A percentile compares a stretch with the other conserved stretches of the same genome.
These are phyloP conservation scores for Podarcis cretensis DNA, from an alignment of 2,113 vertebrate species.

Conservation along the genomic window DNA sequence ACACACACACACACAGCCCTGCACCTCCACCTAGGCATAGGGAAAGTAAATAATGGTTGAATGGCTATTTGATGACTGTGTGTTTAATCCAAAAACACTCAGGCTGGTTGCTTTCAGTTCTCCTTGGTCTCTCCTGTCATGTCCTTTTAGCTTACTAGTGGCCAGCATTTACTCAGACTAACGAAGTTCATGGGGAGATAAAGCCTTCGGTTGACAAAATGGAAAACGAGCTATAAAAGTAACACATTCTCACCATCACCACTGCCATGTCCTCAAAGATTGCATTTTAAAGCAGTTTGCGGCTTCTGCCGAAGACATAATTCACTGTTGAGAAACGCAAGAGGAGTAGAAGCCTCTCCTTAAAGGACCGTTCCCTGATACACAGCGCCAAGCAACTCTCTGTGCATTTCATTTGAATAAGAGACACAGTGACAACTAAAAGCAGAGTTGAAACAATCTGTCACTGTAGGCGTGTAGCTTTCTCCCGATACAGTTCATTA, in stretches of 20 bases:
- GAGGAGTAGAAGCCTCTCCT: not conserved
- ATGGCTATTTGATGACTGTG: constrained; percentile 24
- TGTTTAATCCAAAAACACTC: constrained; percentile 36
- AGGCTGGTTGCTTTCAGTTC: not conserved
- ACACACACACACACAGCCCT: too few relatives aligned
- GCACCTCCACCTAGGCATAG: constrained; percentile 20
- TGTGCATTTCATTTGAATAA: constrained; percentile 20
- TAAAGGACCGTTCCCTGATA: constrained; percentile 53
- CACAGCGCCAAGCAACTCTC: constrained; percentile 9
- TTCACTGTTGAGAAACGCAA: not conserved
- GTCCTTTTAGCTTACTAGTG: constrained; percentile 45
- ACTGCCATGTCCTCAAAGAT: constrained; percentile 30
- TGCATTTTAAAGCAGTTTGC: constrained; percentile 55
- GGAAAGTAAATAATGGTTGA: constrained; percentile 13
- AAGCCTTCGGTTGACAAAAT: constrained; percentile 45
- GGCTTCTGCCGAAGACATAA: constrained; percentile 25
- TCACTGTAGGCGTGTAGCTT: rapidly evolving
- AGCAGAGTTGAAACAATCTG: not conserved
- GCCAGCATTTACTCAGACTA: constrained; percentile 37
- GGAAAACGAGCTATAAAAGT: constrained; percentile 44
- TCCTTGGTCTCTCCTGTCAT: constrained; percentile 35
- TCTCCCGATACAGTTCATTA: constrained; percentile 19
- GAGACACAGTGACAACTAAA: not conserved
- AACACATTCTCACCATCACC: constrained; percentile 36
- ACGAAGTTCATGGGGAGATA: constrained; percentile 52